A percentile compares a stretch with the other conserved stretches of the same genome.
Evolutionary conservation across 2,113 vertebrate genomes (phyloP).

Genomic region (Silurus meridionalis): DNA sequence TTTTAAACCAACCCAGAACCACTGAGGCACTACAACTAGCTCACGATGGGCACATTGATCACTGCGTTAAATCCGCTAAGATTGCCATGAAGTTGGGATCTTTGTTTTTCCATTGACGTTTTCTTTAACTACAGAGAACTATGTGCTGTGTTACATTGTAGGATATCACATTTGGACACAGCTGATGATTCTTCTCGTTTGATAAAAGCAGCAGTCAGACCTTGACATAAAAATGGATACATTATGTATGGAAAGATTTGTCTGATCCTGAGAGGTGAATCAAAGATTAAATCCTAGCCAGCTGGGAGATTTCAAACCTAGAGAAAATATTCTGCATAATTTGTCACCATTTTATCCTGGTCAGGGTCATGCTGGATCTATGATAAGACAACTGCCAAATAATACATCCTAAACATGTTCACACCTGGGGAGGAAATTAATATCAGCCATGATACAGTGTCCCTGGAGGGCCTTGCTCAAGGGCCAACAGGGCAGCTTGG

Average conservation of each 20-base stretch:
- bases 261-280: background rate
- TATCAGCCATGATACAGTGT: too few species aligned
- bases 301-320: background rate
- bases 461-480: too few species aligned
- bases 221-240: constrained; percentile 58
- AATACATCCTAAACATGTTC: too few species aligned
- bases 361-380: too few species aligned
- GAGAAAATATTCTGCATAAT: constrained; percentile 4
- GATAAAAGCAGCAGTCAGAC: constrained; percentile 76
- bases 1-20: background rate
- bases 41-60: background rate
- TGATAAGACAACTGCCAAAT: too few species aligned
- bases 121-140: constrained; percentile 71
- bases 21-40: background rate
- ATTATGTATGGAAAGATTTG: constrained; percentile 15
- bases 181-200: constrained; percentile 74
- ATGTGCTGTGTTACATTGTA: constrained; percentile 71
- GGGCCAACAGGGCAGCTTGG: too few species aligned
- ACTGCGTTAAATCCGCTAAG: background rate
- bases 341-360: too few species aligned
- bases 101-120: constrained; percentile 70
- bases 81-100: background rate
- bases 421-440: too few species aligned
- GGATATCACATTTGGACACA: constrained; percentile 74
- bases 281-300: background rate